Evolutionary conservation across 2,797 vertebrate species (phyloP).

Genomic region (Peromyscus eremicus): DNA sequence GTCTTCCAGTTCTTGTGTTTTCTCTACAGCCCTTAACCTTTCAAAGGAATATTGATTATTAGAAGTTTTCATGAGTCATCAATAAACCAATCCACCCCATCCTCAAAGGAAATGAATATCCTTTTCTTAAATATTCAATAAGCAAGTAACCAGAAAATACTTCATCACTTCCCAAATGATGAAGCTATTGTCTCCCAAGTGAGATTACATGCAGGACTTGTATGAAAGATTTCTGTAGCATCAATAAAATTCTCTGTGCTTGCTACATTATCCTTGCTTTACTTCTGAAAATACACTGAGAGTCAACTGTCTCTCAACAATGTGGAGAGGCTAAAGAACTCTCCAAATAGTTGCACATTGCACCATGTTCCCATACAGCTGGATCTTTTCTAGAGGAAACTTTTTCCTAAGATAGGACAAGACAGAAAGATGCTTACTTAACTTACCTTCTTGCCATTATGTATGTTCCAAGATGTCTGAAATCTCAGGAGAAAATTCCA

Average conservation of each 20-base stretch:
- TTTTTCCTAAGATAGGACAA: background rate
- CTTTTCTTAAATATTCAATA: constrained; percentile 7
- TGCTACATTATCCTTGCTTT: background rate
- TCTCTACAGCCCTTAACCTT: background rate
- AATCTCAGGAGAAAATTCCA: background rate
- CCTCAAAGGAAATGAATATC: background rate
- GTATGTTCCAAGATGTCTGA: background rate
- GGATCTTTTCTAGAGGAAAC: background rate
- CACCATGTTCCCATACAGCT: background rate
- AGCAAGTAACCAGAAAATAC: background rate
- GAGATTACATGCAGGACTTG: background rate
- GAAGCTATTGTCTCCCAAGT: background rate
- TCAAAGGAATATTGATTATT: background rate
- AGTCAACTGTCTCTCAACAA: background rate
- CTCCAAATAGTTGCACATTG: background rate
- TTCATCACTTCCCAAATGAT: background rate
- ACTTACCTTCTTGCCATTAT: background rate
- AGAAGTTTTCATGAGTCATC: background rate
- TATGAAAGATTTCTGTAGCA: background rate
- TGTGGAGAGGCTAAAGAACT: background rate
- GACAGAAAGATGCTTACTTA: background rate
- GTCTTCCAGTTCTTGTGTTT: background rate
- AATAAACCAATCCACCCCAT: background rate
- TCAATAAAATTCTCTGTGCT: background rate
- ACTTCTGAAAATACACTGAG: background rate